phyloP scores from a whole-genome alignment of 2,888 invertebrate species.

The Amblyteles armatorius region DNA sequence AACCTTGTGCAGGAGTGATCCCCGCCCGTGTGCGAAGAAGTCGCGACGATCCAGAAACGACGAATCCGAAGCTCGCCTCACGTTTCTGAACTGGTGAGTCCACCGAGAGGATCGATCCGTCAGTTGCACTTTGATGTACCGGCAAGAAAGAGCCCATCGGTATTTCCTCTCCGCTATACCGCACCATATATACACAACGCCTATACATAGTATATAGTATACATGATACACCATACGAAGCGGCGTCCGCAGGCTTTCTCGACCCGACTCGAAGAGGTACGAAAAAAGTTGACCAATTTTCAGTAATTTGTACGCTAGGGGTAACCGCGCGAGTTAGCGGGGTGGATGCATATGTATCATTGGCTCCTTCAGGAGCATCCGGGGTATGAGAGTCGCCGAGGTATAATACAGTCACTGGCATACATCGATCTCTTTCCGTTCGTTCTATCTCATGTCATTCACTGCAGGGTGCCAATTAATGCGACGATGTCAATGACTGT shows the following conservation, averaged over 20 bases:
- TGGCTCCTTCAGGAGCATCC: not conserved
- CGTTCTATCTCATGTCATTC: not conserved
- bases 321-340: slow-evolving; percentile 52
- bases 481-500: slow-evolving; percentile 8
- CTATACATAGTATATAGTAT: slow-evolving; percentile 10
- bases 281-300: slow-evolving; percentile 81
- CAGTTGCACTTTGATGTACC: slow-evolving; percentile 71
- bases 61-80: slow-evolving; percentile 51
- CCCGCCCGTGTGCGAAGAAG: slow-evolving; percentile 17
- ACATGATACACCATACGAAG: slow-evolving; percentile 13
- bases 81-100: slow-evolving; percentile 59
- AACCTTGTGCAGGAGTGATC: slow-evolving; percentile 45
- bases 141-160: slow-evolving; percentile 70
- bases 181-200: not conserved
- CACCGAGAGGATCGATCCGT: slow-evolving; percentile 69
- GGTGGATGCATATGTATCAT: not conserved
- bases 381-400: not conserved
- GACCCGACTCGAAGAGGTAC: slow-evolving; percentile 50
- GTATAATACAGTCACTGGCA: slow-evolving; percentile 23
- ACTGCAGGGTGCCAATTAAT: slow-evolving; percentile 8
- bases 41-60: slow-evolving; percentile 37
- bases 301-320: slow-evolving; percentile 79
- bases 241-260: slow-evolving; percentile 35
- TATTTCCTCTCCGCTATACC: slow-evolving; percentile 65
- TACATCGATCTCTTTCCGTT: slow-evolving; percentile 7